Evolutionary conservation across 1,140 invertebrate genomes (phyloP), one percentile per base, ranked within the genome.

Genomic region (Lucilia sericata): DNA sequence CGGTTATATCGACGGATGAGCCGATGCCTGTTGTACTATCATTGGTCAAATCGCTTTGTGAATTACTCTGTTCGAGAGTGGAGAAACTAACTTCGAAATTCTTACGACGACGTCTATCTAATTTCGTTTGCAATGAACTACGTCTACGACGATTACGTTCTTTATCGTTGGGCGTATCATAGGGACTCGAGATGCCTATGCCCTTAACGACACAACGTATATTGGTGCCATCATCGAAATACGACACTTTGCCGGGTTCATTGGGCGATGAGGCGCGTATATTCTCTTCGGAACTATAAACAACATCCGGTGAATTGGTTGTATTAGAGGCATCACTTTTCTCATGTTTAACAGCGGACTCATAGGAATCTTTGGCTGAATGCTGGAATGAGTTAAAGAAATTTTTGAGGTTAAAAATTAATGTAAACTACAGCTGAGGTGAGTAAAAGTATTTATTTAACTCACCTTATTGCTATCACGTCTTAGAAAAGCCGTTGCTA

Each of bases 51-150:
- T 89, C 89, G 85, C 85, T 88, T 75, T 89, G 87, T 80, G 89
- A 90, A 19, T 82, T 83, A 42, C 88, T 82, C 34, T 76, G 87
- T 84, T 90, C 89, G 5, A 88, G 42, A 42, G 88, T 90, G 47
- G 86, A 76, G 75, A 89, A 88, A 85, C 85, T 91, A 88, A 93
- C 93, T 87, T 90, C 93, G 89, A 92, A 93, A 86, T 92, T 95
- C 91, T 93, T 96, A 87, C 92, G 93, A 85, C 94, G 92, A 90
- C 93, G 95, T 86, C 93, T 91, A 87, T 95, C 94, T 75, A 93
- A 90, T 88, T 95, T 95, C 25, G 95, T 94, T 87, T 96, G 94
- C 92, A 96, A 96, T 1, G 95, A 96, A 84, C 95, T 95, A 91
- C 92, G 92, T 93, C 93, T 92, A 92, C 91, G 87, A 88, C 92